Evolutionary conservation across 2,113 vertebrate genomes (phyloP).

Genomic region (Equus przewalskii): DNA sequence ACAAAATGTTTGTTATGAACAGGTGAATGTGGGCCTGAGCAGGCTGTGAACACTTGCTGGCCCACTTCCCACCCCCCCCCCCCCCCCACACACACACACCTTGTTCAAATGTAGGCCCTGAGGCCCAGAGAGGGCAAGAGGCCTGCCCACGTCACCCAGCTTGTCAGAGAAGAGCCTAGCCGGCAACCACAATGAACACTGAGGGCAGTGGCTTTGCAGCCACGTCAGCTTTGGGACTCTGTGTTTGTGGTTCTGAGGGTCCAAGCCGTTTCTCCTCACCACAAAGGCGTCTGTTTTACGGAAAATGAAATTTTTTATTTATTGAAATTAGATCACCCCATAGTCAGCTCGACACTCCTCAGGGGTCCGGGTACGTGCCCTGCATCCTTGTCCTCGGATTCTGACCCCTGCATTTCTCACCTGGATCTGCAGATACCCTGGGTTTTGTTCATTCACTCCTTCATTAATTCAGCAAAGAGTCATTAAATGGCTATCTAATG

Average conservation of each 20-base stretch:
- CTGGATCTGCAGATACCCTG: neutral
- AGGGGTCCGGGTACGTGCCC: neutral
- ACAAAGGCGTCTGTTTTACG: neutral
- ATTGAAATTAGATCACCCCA: neutral
- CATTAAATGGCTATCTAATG: neutral
- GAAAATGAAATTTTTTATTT: neutral
- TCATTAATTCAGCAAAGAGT: neutral
- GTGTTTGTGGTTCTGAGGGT: neutral
- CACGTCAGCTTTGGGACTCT: neutral
- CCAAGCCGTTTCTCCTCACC: neutral
- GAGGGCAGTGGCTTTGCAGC: neutral
- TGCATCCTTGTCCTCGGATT: neutral
- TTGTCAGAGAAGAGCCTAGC: neutral
- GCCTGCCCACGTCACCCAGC: neutral
- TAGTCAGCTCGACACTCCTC: neutral
- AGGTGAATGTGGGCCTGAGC: neutral
- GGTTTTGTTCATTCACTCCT: neutral
- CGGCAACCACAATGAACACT: neutral
- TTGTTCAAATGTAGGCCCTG: neutral
- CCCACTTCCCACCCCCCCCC: neutral
- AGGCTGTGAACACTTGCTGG: neutral
- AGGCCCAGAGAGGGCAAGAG: neutral
- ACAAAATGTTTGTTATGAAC: neutral
- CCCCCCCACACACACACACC: too few relatives aligned
- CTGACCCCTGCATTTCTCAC: neutral